A percentile compares a stretch with the other conserved stretches of the same genome.
These are phyloP conservation scores for Microctonus hyperodae DNA, from an alignment of 2,888 invertebrate species.

Conservation along the genomic window DNA sequence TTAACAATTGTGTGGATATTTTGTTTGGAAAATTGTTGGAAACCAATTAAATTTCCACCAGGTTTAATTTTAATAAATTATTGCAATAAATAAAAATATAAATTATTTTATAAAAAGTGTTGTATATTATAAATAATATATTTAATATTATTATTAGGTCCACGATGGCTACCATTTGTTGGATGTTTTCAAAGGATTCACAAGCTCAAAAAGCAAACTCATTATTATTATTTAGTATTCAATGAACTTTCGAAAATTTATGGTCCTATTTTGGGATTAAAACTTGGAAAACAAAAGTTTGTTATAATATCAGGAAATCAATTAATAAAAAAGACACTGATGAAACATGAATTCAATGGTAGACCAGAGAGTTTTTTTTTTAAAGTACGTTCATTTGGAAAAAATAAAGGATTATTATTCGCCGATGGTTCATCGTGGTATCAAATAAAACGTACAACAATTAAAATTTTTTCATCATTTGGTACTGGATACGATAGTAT, in stretches of 20 bases:
- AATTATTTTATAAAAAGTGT: neutral
- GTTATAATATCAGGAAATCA: slow-evolving; percentile 71
- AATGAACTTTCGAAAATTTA: slow-evolving; percentile 67
- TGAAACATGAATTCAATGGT: slow-evolving; percentile 72
- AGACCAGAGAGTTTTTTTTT: slow-evolving; percentile 77
- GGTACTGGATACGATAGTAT: slow-evolving; percentile 69
- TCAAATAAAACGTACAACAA: slow-evolving; percentile 72
- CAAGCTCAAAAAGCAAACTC: slow-evolving; percentile 57
- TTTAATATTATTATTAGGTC: slow-evolving; percentile 61
- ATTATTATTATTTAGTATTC: slow-evolving; percentile 70
- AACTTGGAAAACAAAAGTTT: slow-evolving; percentile 69
- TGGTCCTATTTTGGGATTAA: slow-evolving; percentile 73
- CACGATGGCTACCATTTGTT: slow-evolving; percentile 66
- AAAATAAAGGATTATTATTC: slow-evolving; percentile 73
- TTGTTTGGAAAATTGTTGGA: slow-evolving; percentile 47
- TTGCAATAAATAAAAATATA: slow-evolving; percentile 4
- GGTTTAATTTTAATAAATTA: slow-evolving; percentile 43
- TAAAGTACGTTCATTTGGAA: slow-evolving; percentile 72
- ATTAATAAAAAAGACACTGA: slow-evolving; percentile 70
- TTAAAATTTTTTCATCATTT: slow-evolving; percentile 71
- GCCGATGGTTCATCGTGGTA: slow-evolving; percentile 74
- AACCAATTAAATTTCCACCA: slow-evolving; percentile 56
- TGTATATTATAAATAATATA: neutral
- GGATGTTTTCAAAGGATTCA: slow-evolving; percentile 64
- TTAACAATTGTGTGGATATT: slow-evolving; percentile 35